phyloP scores from a whole-genome alignment of 2,797 vertebrate species.

The Lacerta agilis region DNA sequence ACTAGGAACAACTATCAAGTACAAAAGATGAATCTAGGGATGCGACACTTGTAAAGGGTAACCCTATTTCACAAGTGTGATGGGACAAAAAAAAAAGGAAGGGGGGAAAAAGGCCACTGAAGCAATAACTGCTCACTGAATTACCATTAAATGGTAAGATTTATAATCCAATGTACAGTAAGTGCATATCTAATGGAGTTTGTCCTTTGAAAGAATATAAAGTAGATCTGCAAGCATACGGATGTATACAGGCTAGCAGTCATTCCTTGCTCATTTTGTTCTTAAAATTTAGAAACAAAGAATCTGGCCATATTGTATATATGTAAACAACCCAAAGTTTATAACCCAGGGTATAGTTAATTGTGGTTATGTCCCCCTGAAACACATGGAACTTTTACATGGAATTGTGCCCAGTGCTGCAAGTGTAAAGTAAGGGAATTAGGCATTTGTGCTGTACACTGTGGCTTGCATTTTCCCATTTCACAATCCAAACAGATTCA shows the following conservation, averaged over 20 bases:
- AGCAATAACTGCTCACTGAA: slow-evolving; percentile 84
- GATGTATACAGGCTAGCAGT: slow-evolving; percentile 68
- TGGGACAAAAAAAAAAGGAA: slow-evolving; percentile 76
- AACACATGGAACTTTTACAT: not conserved
- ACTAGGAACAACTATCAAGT: slow-evolving; percentile 79
- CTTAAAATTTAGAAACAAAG: slow-evolving; percentile 61
- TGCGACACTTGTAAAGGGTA: slow-evolving; percentile 84
- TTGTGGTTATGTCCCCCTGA: not conserved
- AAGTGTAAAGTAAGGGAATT: slow-evolving; percentile 59
- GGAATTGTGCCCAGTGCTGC: slow-evolving; percentile 37
- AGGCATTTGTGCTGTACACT: slow-evolving; percentile 56
- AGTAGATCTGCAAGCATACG: slow-evolving; percentile 75
- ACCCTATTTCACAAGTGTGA: slow-evolving; percentile 85
- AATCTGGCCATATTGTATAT: slow-evolving; percentile 25
- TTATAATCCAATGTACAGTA: slow-evolving; percentile 84
- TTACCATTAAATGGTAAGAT: slow-evolving; percentile 87
- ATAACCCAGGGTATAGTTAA: not conserved
- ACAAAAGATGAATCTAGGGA: slow-evolving; percentile 83
- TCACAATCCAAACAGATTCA: slow-evolving; percentile 54
- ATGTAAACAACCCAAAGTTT: not conserved
- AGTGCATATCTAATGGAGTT: slow-evolving; percentile 86
- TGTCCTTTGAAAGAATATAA: slow-evolving; percentile 84
- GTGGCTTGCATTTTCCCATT: slow-evolving; percentile 56
- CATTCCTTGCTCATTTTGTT: slow-evolving; percentile 55
- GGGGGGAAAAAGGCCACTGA: slow-evolving; percentile 80